Evolutionary conservation across 2,797 vertebrate species (phyloP), one percentile per base, ranked within the genome.

Genomic region (Eptatretus atami): DNA sequence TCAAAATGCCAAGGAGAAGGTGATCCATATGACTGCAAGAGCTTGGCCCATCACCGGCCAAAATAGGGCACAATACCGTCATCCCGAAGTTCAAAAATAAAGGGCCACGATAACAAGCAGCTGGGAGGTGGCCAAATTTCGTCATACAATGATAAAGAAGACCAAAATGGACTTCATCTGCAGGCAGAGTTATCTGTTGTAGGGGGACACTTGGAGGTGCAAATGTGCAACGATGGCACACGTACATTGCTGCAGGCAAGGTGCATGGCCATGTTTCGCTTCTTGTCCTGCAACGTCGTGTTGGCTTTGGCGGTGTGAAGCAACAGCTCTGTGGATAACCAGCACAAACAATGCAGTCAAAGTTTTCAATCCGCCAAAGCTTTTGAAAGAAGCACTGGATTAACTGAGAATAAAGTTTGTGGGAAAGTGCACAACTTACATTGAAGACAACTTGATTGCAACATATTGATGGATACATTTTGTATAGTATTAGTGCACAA

Each of bases 241-340:
- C 84, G 72, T 77, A 90, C 90, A 66, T 79, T 84, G 74, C 77
- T 82, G 73, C 86, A 86, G 64, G 90, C 81, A 70, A 90, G 76
- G 69, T 96, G 90, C 67, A 96, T 78, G 57, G 81, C 76, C 1
- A 82, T 87, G 72, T 96, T 90, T 66, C 80, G 75, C 11, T 82
- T 79, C 66, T 76, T 79, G 66, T 96, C 90, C 9, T 76, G 80
- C 65, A 82, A 67, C 65, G 75, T 78, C 70, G 86, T 74, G 70
- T 79, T 77, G 66, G 78, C 77, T 52, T 75, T 76, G 67, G 77
- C 72, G 69, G 72, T 71, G 70, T 76, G 82, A 72, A 94, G 74
- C 76, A 95, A 74, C 72, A 82, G 74, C 72, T 87, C 88, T 95
- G 74, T 31, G 67, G 67, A 57, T 64, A 2, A 64, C 63, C 67